phyloP scores from a whole-genome alignment of 2,797 vertebrate species.

The Microctenopoma stevenorrisi region DNA sequence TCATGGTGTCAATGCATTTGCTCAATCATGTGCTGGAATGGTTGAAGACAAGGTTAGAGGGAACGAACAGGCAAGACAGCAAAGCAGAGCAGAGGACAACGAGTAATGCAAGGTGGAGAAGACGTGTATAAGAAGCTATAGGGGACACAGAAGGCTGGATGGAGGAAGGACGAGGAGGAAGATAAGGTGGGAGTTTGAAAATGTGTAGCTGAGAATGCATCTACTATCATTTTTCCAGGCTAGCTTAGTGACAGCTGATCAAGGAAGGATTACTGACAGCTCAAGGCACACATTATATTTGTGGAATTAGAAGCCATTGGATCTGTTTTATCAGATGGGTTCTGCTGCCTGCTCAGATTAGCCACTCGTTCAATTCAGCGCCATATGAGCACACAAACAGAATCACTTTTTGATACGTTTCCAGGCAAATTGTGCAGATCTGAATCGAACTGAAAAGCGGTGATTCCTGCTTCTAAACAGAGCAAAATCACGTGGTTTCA shows the following conservation, averaged over 20 bases:
- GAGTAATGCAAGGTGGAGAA: not conserved
- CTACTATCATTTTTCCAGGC: conserved; percentile 26
- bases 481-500: not conserved
- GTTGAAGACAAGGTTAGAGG: not conserved
- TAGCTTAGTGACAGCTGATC: conserved; percentile 44
- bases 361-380: conserved; percentile 3
- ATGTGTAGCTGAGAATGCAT: conserved; percentile 22
- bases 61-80: not conserved
- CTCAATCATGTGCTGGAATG: conserved; percentile 11
- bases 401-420: not conserved
- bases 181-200: not conserved
- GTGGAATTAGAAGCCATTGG: conserved; percentile 48
- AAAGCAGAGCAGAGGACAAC: not conserved
- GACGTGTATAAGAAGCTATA: not conserved
- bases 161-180: conserved; percentile 7
- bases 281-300: conserved; percentile 51
- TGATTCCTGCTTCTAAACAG: not conserved
- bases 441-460: conserved; percentile 2
- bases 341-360: conserved; percentile 13
- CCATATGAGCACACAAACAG: conserved; percentile 19
- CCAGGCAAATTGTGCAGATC: not conserved
- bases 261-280: conserved; percentile 53
- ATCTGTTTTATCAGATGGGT: conserved; percentile 56
- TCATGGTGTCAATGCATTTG: not conserved
- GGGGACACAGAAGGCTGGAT: conserved; percentile 7